These are phyloP conservation scores for Melieria omissa DNA, from an alignment of 2,888 invertebrate species.

Conservation along the genomic window DNA sequence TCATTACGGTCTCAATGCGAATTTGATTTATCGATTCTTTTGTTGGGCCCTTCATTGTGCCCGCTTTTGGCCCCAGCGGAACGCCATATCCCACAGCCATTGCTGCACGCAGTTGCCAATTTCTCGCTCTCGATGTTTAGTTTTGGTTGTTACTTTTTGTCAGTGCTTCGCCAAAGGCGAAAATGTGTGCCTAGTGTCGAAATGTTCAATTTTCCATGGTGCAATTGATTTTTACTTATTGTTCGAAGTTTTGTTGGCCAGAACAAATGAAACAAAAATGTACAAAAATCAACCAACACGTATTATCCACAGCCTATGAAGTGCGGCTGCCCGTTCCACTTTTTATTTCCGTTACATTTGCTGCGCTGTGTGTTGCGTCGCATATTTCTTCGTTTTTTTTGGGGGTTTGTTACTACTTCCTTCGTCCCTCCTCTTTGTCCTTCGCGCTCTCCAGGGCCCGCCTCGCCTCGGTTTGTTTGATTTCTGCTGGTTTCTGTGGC, in stretches of 20 bases:
- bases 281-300: not conserved
- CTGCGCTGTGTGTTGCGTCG: not conserved
- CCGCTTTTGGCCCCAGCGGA: too few species aligned
- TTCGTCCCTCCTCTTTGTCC: too few species aligned
- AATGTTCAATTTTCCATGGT: conserved; percentile 1
- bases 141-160: too few species aligned
- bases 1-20: conserved; percentile 30
- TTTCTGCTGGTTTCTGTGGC: too few species aligned
- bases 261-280: too few species aligned
- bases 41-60: conserved; percentile 36
- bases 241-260: not conserved
- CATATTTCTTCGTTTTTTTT: conserved; percentile 11
- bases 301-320: not conserved
- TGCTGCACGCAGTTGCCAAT: too few species aligned
- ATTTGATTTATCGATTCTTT: conserved; percentile 45
- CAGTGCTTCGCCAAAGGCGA: too few species aligned
- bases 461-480: too few species aligned
- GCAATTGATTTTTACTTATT: not conserved
- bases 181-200: not conserved
- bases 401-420: not conserved
- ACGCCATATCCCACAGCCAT: too few species aligned
- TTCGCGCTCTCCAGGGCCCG: too few species aligned
- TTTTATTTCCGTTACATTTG: conserved; percentile 1
- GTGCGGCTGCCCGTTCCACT: not conserved
- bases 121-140: too few species aligned